Conservation (phyloP, 2,888 invertebrate genomes). For the Clostera curtula region DNA sequence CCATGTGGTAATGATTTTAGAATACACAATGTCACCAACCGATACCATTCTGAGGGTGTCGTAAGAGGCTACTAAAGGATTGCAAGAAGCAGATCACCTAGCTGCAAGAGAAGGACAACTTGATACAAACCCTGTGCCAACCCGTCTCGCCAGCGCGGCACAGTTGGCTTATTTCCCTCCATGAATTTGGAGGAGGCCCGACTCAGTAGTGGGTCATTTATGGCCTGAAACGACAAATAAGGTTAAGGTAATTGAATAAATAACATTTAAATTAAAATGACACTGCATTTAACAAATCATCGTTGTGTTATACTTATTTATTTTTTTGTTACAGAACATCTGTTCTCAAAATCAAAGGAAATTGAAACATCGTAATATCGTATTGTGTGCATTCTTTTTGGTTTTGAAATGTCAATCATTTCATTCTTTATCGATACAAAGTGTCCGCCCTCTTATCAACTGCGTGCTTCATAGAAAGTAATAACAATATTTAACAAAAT, state of each 20-base stretch:
- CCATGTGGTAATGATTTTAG: too few species aligned
- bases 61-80: too few species aligned
- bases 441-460: slow-evolving; percentile 51
- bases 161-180: too few species aligned
- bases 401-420: slow-evolving; percentile 54
- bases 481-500: slow-evolving; percentile 9
- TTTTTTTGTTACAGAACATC: slow-evolving; percentile 32
- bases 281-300: slow-evolving; percentile 30
- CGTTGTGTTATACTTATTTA: slow-evolving; percentile 21
- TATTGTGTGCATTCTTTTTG: slow-evolving; percentile 34
- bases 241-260: slow-evolving; percentile 6
- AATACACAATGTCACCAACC: too few species aligned
- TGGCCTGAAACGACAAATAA: too few species aligned
- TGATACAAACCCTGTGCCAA: too few species aligned
- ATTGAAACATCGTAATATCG: slow-evolving; percentile 33
- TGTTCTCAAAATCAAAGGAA: slow-evolving; percentile 35
- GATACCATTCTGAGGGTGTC: too few species aligned
- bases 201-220: too few species aligned
- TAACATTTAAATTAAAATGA: slow-evolving; percentile 14
- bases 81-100: too few species aligned
- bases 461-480: slow-evolving; percentile 9
- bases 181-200: too few species aligned
- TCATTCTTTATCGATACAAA: slow-evolving; percentile 36
- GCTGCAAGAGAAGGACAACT: too few species aligned
- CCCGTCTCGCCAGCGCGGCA: too few species aligned